Base-by-base conservation (phyloP, 2,113 vertebrate species). In the Oryzias celebensis region DNA sequence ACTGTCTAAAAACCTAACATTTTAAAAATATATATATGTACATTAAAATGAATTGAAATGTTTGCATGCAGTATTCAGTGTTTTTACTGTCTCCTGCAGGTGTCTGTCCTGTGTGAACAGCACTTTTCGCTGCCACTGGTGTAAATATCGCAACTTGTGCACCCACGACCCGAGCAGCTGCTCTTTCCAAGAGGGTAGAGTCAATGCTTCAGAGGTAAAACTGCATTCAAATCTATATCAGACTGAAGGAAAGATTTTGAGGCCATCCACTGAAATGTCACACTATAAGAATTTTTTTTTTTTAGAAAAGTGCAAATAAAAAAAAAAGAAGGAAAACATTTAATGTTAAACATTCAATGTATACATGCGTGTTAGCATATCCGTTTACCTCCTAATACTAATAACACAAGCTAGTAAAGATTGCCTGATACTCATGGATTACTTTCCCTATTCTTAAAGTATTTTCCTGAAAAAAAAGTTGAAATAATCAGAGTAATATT, bases 41-140 rank as follows among this genome's bases (percentile, higher is more conserved):
- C 6, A 53, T 53, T 53, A 41, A 36, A 54, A 41, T 20, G 20
- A 20, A 7, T 22, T 16, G 1, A 51, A 6, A 17, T 17, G 20
- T 47, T n/a, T 18, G 4, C 45, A 18, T 17, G n/a, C 5, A 18
- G 16, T 48, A 10, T 18, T 48, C 6, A 48, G 15, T 68, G 28
- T 79, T 31, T 58, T 52, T 0, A 15, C 64, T 70, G 57, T 2
- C 6, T 75, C 60, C 64, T 57, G 10, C 90, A 98, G 96, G 90
- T 98, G 96, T 90, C 91, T 98, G 64, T 97, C 96, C 17, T 98
- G 96, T 42, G 96, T 98, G 60, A 97, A 93, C 87, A 98, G 96
- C 28, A 93, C 94, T 8, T 98, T 98, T 85, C 95, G 88, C 75
- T 98, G 96, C 87, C 95, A 97, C 70, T 98, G 96, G 96, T 98